Evolutionary conservation across 2,797 vertebrate species (phyloP).

Genomic region (Nyctibius grandis): DNA sequence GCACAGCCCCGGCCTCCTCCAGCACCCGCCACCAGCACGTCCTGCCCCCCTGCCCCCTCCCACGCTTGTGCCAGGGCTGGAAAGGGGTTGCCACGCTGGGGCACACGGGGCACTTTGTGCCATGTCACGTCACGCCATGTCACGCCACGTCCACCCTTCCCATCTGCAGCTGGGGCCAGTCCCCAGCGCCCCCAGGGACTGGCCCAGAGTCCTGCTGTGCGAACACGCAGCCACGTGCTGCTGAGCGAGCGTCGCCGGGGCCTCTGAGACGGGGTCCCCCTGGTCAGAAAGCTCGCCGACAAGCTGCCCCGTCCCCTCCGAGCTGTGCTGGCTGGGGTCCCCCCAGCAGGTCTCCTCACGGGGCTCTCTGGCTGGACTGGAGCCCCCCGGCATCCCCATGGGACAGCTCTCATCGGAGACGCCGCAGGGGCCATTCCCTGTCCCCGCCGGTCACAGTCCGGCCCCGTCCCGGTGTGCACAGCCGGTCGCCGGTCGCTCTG

Average conservation of each 20-base stretch:
- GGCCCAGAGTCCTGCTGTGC: too few species aligned
- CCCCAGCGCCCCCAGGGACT: too few species aligned
- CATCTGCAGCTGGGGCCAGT: not conserved
- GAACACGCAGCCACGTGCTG: not conserved
- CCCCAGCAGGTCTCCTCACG: not conserved
- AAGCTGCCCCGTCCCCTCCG: not conserved
- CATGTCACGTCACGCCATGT: fast-evolving
- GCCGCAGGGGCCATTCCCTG: not conserved
- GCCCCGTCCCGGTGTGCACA: not conserved
- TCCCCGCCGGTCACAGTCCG: too few species aligned
- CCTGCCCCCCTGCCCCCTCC: too few species aligned
- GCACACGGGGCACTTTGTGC: too few species aligned
- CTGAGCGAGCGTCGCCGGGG: not conserved
- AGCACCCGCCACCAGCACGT: not conserved
- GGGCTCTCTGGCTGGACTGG: not conserved
- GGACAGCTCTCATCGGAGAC: not conserved
- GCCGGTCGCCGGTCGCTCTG: not conserved
- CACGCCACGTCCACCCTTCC: not conserved
- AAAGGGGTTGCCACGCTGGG: not conserved
- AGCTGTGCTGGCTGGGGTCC: not conserved
- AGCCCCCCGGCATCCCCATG: too few species aligned
- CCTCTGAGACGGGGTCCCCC: not conserved
- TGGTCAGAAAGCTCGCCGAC: not conserved
- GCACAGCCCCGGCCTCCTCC: not conserved
- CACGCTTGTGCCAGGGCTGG: not conserved